Evolutionary conservation across 1,140 invertebrate genomes (phyloP).

Genomic region (Gryllus bimaculatus): DNA sequence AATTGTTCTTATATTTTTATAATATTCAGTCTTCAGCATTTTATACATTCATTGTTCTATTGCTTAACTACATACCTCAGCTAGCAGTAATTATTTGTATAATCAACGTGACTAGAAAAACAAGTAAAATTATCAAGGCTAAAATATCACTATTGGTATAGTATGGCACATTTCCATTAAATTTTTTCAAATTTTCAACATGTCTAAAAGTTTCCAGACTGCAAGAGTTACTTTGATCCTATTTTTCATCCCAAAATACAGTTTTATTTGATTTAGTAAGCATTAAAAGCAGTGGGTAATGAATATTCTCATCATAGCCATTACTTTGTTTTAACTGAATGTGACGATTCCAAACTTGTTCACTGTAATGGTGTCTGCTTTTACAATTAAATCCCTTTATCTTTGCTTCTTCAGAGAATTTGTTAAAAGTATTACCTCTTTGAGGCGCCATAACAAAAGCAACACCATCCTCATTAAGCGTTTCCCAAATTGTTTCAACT

Average conservation of each 20-base stretch:
- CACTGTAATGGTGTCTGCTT: slow-evolving; percentile 49
- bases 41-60: neutral
- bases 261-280: slow-evolving; percentile 36
- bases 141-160: too few relatives aligned
- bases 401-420: slow-evolving; percentile 52
- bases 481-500: slow-evolving; percentile 56
- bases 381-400: slow-evolving; percentile 46
- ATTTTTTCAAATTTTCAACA: too few relatives aligned
- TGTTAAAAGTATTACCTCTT: slow-evolving; percentile 58
- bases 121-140: too few relatives aligned
- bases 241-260: slow-evolving; percentile 6
- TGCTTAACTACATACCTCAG: neutral
- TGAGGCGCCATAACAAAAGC: slow-evolving; percentile 68
- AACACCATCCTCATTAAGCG: slow-evolving; percentile 52
- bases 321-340: slow-evolving; percentile 44
- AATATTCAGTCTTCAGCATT: neutral
- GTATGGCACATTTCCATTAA: too few relatives aligned
- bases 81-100: neutral
- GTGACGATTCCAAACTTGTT: slow-evolving; percentile 55
- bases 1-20: neutral
- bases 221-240: neutral
- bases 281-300: slow-evolving; percentile 54
- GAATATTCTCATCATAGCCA: slow-evolving; percentile 55
- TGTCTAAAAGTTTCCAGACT: too few relatives aligned
- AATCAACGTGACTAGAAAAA: neutral